Percentiles rank a stretch among this genome's conserved stretches.
phyloP scores from a whole-genome alignment of 1,140 invertebrate genomes.

The Trachelipus rathkii region DNA sequence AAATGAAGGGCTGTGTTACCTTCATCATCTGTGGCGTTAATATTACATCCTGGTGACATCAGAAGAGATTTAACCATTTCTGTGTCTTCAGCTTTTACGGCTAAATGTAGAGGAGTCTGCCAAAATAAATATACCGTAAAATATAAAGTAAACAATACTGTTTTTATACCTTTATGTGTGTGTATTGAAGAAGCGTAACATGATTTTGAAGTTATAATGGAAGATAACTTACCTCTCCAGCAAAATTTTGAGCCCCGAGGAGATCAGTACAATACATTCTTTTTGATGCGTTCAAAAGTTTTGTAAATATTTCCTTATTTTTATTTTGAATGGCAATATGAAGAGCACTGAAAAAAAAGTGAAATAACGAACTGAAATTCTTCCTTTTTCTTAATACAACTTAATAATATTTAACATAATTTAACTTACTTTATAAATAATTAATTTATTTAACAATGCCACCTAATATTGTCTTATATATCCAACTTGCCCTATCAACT shows the following conservation, averaged over 20 bases:
- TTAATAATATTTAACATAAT: too few species aligned
- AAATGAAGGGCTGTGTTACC: conserved; percentile 39
- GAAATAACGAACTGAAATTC: neutral
- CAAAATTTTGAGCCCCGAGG: conserved; percentile 40
- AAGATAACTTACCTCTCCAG: conserved; percentile 32
- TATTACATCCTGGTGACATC: conserved; percentile 33
- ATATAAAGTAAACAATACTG: neutral
- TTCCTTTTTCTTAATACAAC: too few species aligned
- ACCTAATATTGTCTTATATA: neutral
- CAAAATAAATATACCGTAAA: neutral
- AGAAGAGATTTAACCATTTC: conserved; percentile 34
- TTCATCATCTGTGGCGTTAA: conserved; percentile 30
- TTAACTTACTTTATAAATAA: too few species aligned
- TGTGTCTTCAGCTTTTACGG: conserved; percentile 35
- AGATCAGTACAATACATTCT: conserved; percentile 36
- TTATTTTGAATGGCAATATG: conserved; percentile 43
- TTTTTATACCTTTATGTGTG: neutral
- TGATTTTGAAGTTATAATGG: neutral
- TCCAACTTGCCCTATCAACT: neutral
- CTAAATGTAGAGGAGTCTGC: conserved; percentile 39
- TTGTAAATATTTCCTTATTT: conserved; percentile 40
- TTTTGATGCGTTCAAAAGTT: conserved; percentile 40
- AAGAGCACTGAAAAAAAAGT: conserved; percentile 32
- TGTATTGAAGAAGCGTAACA: neutral
- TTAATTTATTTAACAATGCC: too few species aligned